These are phyloP conservation scores for Melitaea athalia DNA, from an alignment of 2,888 invertebrate genomes.

Conservation along the genomic window DNA sequence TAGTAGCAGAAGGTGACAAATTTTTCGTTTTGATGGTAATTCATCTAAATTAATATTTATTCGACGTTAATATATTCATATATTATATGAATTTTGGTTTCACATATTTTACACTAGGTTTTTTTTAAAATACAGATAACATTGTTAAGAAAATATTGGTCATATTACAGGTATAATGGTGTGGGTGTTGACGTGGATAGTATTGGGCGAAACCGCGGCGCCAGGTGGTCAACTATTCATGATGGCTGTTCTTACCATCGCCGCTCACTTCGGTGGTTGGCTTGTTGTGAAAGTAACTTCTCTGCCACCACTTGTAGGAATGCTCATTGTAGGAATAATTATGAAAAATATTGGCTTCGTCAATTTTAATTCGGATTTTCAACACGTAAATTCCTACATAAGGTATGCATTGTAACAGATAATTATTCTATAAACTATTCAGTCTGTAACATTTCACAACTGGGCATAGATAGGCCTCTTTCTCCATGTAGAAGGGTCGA, in stretches of 20 bases:
- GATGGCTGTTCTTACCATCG: conserved; percentile 87
- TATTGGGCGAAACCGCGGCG: conserved; percentile 89
- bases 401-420: conserved; percentile 74
- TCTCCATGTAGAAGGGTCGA: no score
- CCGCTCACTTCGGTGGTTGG: conserved; percentile 92
- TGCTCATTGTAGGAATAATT: conserved; percentile 91
- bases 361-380: conserved; percentile 85
- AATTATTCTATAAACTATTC: no score
- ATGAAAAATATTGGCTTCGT: conserved; percentile 88
- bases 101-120: neutral
- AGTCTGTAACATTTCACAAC: no score
- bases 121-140: no score
- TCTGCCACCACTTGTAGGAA: conserved; percentile 92
- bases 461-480: no score
- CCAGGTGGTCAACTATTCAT: conserved; percentile 93
- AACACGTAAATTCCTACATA: conserved; percentile 85
- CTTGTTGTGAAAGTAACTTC: conserved; percentile 88
- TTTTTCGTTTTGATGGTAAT: no score
- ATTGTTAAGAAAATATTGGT: no score
- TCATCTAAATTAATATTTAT: no score
- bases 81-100: no score
- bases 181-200: conserved; percentile 89
- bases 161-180: conserved; percentile 81
- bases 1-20: no score
- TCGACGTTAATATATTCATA: no score